Base-by-base conservation (phyloP, 2,888 invertebrate species). In the Andricus curvator region DNA sequence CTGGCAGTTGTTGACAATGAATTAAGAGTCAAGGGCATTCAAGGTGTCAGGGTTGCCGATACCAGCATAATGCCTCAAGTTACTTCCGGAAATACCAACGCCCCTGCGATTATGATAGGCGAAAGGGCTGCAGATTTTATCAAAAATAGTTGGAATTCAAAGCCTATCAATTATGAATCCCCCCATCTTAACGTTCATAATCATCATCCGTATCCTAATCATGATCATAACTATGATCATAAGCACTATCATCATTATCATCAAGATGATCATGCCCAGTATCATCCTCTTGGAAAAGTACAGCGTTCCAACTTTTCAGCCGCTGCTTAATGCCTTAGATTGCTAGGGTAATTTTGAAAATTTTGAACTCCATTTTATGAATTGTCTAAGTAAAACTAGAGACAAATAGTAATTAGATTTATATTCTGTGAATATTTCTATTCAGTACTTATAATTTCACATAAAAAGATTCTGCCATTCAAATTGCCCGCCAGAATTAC, bases 1-100 rank as follows among this genome's bases (percentile, higher is more conserved):
- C 93, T 95, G 93, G 96, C 97, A 0, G 97, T 97, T 0, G 96
- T 97, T 0, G 95, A 96, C 91, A 94, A 95, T 83, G 94, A 95
- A 89, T 93, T 97, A 3, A 93, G 92, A 84, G 95, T 96, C 0
- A 93, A 95, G 84, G 96, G 96, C 0, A 92, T 96, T 22, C 89
- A 94, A 82, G 95, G 95, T 37, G 83, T 92, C 44, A 87, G 92
- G 51, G 88, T 92, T 2, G 93, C 94, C 4, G 95, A 95, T 84
- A 94, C 95, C 1, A 95, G 95, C 0, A 92, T 95, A 37, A 94
- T 95, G 93, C 95, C 95, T 89, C 92, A 6, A 91, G 95, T 94
- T 88, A 91, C 90, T 83, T 89, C 91, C 89, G 95, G 94, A 0
- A 95, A 95, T 88, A 95, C 95, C 2, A 94, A 93, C 37, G 94